A percentile compares a stretch with the other conserved stretches of the same genome.
Evolutionary conservation across 2,888 invertebrate genomes (phyloP).

Genomic region (Blastobasis lacticolella): DNA sequence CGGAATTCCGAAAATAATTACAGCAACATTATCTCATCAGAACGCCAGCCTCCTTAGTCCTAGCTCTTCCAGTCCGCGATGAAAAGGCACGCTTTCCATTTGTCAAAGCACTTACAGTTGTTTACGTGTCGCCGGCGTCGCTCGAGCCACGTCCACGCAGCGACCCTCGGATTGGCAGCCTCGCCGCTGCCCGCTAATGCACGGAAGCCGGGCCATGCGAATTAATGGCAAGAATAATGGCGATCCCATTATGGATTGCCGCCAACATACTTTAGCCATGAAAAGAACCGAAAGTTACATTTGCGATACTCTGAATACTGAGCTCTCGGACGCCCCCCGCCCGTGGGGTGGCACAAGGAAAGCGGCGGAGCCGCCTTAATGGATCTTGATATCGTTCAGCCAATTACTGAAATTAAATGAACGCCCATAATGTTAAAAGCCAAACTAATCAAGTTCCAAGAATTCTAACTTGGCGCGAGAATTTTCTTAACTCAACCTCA

Average conservation of each 20-base stretch:
- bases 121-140: slow-evolving; percentile 13
- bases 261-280: slow-evolving; percentile 75
- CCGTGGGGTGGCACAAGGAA: slow-evolving; percentile 36
- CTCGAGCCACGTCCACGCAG: not conserved
- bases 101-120: not conserved
- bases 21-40: too few species aligned
- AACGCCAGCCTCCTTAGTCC: too few species aligned
- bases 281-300: slow-evolving; percentile 75
- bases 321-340: slow-evolving; percentile 49
- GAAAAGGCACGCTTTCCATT: not conserved
- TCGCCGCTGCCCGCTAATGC: slow-evolving; percentile 66
- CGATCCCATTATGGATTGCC: slow-evolving; percentile 76
- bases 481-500: too few species aligned
- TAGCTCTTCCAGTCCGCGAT: too few species aligned
- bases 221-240: slow-evolving; percentile 75
- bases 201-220: slow-evolving; percentile 71
- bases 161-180: slow-evolving; percentile 64
- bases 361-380: slow-evolving; percentile 37
- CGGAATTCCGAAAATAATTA: too few species aligned
- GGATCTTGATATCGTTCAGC: slow-evolving; percentile 31
- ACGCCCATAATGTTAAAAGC: slow-evolving; percentile 19
- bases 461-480: too few species aligned
- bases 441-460: not conserved
- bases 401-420: slow-evolving; percentile 30
- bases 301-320: slow-evolving; percentile 75